Base-by-base conservation (phyloP, 2,888 invertebrate genomes). In the Drosophila antonietae region DNA sequence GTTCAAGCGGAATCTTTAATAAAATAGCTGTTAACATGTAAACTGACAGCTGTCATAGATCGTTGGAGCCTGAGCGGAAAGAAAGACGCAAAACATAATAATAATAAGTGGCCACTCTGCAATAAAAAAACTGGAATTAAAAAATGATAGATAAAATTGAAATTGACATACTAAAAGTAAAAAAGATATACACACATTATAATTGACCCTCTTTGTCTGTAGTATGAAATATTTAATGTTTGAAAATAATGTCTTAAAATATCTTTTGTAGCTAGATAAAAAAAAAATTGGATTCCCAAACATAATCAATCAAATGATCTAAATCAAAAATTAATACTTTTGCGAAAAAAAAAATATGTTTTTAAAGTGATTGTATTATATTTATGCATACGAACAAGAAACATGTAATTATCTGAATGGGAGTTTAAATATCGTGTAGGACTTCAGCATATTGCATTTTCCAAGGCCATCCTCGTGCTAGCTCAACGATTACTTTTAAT, bases 1-100 rank as follows among this genome's bases (percentile, higher is more conserved):
- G 18, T 35, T 51, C 37, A 14, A 10, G 35, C 7, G 7, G 18
- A 18, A 37, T 28, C 18, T 14, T 56, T 14, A 31, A 62, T 33
- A 75, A 75, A 58, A 52, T 55, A 53, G 33, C 33, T 10, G 23
- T 56, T 51, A 74, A 23, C 65, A 59, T 65, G 37, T 35, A 59
- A 64, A 59, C 44, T 60, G 59, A 41, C 70, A 78, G 70, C 66
- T 60, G 69, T 61, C 60, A 28, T 3, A 53, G 31, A 60, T 60
- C 28, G 47, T 35, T 63, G 46, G 20, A 61, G n/a, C 14, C 47
- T 49, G 31, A 39, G 14, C 31, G 10, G 14, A 46, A 43, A 23
- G 44, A 23, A 67, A 23, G 20, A 10, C 23, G 12, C 37, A 8
- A 52, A 14, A 8, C 35, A 58, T 43, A 33, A n/a, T 39, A 6